These are phyloP conservation scores for Speoplatyrhinus poulsoni DNA, from an alignment of 2,113 vertebrate genomes.

Conservation along the genomic window DNA sequence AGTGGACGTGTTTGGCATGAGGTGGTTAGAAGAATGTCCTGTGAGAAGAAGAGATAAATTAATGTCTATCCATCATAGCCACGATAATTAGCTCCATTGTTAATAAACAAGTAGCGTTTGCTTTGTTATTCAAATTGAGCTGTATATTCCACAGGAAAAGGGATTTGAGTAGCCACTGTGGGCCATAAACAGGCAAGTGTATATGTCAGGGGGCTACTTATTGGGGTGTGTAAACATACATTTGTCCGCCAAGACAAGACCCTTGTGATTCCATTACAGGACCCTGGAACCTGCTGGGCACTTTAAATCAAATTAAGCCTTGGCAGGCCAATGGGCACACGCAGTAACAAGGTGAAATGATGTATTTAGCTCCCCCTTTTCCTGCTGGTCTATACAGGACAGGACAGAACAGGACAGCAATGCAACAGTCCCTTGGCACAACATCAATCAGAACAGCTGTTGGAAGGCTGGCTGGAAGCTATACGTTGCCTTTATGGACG, in stretches of 20 bases:
- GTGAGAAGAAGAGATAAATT: conserved; percentile 37
- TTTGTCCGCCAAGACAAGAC: neutral
- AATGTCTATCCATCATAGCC: neutral
- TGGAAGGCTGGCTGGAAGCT: conserved; percentile 56
- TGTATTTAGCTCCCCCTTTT: conserved; percentile 7
- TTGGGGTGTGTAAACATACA: too few species aligned
- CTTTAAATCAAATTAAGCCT: neutral
- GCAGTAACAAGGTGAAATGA: neutral
- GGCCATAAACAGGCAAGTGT: too few species aligned
- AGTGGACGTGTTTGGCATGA: conserved; percentile 36
- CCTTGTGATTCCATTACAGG: too few species aligned
- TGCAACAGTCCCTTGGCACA: conserved; percentile 71
- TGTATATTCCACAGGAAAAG: neutral
- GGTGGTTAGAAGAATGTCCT: conserved; percentile 72
- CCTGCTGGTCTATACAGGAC: conserved; percentile 41
- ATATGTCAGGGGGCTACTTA: too few species aligned
- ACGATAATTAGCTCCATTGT: neutral
- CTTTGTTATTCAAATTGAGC: too few species aligned
- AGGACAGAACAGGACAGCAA: conserved; percentile 72
- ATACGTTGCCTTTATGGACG: conserved; percentile 4
- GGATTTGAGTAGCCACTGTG: too few species aligned
- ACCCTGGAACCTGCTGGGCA: neutral
- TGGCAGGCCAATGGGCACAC: neutral
- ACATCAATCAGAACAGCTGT: conserved; percentile 77
- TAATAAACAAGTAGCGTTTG: too few species aligned